These are phyloP conservation scores for Xyliphius kryptos DNA, from an alignment of 2,113 vertebrate genomes.

Conservation along the genomic window DNA sequence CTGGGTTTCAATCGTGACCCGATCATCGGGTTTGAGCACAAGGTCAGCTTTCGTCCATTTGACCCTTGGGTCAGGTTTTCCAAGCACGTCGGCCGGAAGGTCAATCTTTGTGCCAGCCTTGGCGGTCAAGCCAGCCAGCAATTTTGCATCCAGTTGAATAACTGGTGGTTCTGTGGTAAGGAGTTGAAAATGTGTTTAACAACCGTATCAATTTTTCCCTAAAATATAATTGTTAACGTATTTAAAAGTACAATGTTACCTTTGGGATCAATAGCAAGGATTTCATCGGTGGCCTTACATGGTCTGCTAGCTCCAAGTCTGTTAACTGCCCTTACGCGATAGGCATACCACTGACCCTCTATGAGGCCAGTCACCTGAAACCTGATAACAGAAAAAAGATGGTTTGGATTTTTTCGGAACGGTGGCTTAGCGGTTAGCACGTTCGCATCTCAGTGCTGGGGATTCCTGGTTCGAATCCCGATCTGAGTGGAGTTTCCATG, in stretches of 20 bases:
- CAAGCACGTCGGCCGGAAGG: conserved; percentile 78
- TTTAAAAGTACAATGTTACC: too few species aligned
- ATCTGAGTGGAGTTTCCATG: too few species aligned
- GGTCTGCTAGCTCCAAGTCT: conserved; percentile 82
- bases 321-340: conserved; percentile 88
- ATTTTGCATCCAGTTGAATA: conserved; percentile 91
- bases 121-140: conserved; percentile 86
- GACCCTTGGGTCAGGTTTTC: conserved; percentile 83
- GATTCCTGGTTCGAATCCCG: too few species aligned
- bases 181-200: too few species aligned
- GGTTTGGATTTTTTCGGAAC: too few species aligned
- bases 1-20: conserved; percentile 79
- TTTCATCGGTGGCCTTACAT: conserved; percentile 91
- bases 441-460: too few species aligned
- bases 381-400: conserved; percentile 52
- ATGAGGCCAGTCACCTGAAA: conserved; percentile 82
- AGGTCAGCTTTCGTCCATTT: conserved; percentile 95
- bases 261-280: conserved; percentile 87
- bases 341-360: conserved; percentile 94
- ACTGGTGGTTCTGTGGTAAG: conserved; percentile 81
- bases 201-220: too few species aligned
- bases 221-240: too few species aligned
- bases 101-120: conserved; percentile 94
- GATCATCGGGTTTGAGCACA: conserved; percentile 76
- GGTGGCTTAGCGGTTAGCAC: too few species aligned